Percentiles rank a stretch among this genome's conserved stretches.
Conservation (phyloP, 2,113 vertebrate species). For the Eupsittula cactorum region DNA sequence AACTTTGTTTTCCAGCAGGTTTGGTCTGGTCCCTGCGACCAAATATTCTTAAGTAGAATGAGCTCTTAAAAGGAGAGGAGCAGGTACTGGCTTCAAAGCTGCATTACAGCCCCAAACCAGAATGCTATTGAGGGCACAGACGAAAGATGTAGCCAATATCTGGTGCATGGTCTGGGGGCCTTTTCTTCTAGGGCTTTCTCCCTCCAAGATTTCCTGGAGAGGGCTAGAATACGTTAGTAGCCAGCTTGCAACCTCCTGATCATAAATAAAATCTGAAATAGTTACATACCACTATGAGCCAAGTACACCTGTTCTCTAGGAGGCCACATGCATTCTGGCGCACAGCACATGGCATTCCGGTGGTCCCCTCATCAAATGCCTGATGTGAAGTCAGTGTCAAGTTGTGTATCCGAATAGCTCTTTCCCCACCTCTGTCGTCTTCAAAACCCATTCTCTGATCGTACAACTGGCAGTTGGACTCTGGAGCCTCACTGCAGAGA, state of each 20-base stretch:
- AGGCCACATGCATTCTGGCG: neutral
- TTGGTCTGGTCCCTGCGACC: neutral
- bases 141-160: neutral
- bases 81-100: neutral
- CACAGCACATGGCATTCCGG: fast-evolving
- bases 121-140: neutral
- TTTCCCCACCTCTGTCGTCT: neutral
- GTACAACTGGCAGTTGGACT: fast-evolving
- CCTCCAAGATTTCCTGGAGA: neutral
- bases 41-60: neutral
- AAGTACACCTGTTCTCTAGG: neutral
- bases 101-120: neutral
- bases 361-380: neutral
- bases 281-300: neutral
- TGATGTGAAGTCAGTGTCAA: neutral
- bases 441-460: neutral
- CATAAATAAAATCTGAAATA: neutral
- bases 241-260: neutral
- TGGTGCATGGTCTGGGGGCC: neutral
- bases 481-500: neutral
- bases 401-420: neutral
- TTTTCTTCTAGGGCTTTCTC: neutral
- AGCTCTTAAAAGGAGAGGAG: neutral
- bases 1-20: neutral
- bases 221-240: neutral